These are phyloP conservation scores for Diplolepis rosae DNA, from an alignment of 2,888 invertebrate species.

Conservation along the genomic window DNA sequence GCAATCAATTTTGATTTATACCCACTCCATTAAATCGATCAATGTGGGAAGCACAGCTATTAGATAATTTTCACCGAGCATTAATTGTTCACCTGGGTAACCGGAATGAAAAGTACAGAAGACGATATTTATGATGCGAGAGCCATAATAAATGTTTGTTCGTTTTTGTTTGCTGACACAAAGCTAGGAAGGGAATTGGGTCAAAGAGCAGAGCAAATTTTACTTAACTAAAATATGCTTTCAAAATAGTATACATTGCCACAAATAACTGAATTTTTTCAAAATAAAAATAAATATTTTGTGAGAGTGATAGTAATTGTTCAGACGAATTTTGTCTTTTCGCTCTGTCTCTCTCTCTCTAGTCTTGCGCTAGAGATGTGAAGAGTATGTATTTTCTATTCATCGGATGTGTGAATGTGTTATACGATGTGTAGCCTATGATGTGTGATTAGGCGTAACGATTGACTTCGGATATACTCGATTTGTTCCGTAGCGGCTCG, in stretches of 20 bases:
- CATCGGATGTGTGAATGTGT: no score
- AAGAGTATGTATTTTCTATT: no score
- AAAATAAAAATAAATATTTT: no score
- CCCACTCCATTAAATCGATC: slow-evolving; percentile 16
- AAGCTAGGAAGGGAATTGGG: slow-evolving; percentile 7
- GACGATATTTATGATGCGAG: slow-evolving; percentile 23
- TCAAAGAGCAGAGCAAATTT: slow-evolving; percentile 16
- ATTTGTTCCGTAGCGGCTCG: no score
- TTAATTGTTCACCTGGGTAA: slow-evolving; percentile 25
- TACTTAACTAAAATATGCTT: slow-evolving; percentile 4
- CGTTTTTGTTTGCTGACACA: slow-evolving; percentile 6
- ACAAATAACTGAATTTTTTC: no score
- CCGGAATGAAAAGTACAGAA: slow-evolving; percentile 18
- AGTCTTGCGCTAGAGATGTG: no score
- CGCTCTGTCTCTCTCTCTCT: no score
- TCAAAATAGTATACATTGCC: not conserved
- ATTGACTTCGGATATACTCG: no score
- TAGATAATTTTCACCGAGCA: slow-evolving; percentile 15
- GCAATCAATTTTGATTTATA: slow-evolving; percentile 24
- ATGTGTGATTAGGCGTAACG: no score
- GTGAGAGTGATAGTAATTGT: no score
- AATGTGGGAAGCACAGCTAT: slow-evolving; percentile 25
- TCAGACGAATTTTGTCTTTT: no score
- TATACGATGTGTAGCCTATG: no score
- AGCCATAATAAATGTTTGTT: slow-evolving; percentile 26